Conservation (phyloP, 2,113 vertebrate species). For the Mungos mungo region DNA sequence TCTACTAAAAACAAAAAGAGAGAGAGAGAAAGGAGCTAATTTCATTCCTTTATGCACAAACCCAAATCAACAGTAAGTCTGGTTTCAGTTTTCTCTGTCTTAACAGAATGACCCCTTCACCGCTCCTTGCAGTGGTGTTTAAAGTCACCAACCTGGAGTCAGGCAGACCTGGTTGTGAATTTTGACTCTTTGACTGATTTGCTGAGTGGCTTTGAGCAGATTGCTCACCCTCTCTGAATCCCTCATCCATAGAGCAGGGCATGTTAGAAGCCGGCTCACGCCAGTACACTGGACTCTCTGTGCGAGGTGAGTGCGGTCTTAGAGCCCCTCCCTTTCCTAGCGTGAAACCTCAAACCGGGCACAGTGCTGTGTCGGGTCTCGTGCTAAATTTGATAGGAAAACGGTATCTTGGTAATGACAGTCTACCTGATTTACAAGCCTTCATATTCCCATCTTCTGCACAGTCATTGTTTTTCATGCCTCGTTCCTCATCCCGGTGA, state of each 20-base stretch:
- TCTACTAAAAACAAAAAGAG: too few species aligned
- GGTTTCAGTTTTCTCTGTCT: neutral
- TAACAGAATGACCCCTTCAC: neutral
- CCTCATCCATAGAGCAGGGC: neutral
- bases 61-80: neutral
- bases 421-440: neutral
- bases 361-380: neutral
- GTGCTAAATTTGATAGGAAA: neutral
- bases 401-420: fast-evolving
- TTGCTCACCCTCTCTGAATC: neutral
- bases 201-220: neutral
- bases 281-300: neutral
- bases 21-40: neutral
- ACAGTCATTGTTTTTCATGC: neutral
- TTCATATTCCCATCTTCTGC: neutral
- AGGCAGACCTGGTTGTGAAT: neutral
- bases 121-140: neutral
- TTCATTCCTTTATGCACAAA: neutral
- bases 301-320: neutral
- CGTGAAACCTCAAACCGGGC: neutral
- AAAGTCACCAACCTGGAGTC: neutral
- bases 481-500: neutral
- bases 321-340: neutral
- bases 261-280: neutral
- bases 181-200: neutral